Conservation (phyloP, 2,113 vertebrate species). For the Eulemur macaco region DNA sequence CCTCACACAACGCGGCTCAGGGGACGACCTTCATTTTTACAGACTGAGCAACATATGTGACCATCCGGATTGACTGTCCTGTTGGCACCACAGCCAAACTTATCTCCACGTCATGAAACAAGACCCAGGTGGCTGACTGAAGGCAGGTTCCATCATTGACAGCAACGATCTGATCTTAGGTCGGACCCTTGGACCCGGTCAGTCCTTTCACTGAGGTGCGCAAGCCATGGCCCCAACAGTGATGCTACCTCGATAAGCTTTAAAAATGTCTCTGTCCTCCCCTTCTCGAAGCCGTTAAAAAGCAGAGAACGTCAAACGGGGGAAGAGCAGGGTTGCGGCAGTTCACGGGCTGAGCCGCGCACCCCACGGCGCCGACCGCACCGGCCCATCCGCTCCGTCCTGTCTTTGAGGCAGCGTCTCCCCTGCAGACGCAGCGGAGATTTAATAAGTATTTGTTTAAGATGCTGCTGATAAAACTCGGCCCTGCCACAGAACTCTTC, state of each 20-base stretch:
- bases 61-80: rapidly evolving
- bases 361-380: rapidly evolving
- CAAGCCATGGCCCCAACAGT: not conserved
- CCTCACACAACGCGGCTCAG: rapidly evolving
- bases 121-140: not conserved
- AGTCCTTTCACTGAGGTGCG: not conserved
- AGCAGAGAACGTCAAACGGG: not conserved
- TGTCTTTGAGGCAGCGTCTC: not conserved
- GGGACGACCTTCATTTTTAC: rapidly evolving
- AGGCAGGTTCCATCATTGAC: rapidly evolving
- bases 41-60: rapidly evolving
- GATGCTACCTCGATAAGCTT: not conserved
- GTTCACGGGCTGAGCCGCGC: rapidly evolving
- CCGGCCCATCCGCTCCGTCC: no score
- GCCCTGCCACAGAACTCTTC: rapidly evolving
- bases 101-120: not conserved
- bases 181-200: not conserved
- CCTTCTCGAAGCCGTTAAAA: no score
- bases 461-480: rapidly evolving
- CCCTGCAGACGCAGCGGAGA: rapidly evolving
- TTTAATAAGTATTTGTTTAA: rapidly evolving
- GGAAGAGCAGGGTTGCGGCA: not conserved
- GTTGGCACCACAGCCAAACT: not conserved
- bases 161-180: rapidly evolving
- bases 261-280: not conserved